These are phyloP conservation scores for Hypanus sabinus DNA, from an alignment of 2,113 vertebrate species.

Conservation along the genomic window DNA sequence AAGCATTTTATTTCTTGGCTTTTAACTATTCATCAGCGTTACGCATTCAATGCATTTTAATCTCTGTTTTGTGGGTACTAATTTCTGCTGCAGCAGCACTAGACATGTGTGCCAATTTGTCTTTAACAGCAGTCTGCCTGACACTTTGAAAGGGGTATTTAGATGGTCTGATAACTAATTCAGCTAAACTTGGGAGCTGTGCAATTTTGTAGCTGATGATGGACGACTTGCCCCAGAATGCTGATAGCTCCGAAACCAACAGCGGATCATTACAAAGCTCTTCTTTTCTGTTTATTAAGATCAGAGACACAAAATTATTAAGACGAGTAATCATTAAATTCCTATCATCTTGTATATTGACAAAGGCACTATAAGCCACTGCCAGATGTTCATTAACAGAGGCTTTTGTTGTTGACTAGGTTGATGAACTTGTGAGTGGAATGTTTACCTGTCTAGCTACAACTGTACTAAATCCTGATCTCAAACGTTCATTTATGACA, in stretches of 20 bases:
- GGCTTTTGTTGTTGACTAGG: not conserved
- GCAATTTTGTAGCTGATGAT: not conserved
- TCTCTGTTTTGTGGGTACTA: not conserved
- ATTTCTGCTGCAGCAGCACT: conserved; percentile 5
- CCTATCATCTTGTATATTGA: not conserved
- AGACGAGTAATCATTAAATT: not conserved
- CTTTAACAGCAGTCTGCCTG: not conserved
- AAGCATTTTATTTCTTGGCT: not conserved
- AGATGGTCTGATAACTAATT: conserved; percentile 14
- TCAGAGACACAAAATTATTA: not conserved
- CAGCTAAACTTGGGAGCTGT: not conserved
- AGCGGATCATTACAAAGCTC: not conserved
- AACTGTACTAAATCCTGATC: not conserved
- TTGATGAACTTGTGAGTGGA: not conserved
- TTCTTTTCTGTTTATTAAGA: not conserved
- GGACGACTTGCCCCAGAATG: not conserved
- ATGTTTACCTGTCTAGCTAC: not conserved
- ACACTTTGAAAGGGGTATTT: not conserved
- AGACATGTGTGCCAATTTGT: not conserved
- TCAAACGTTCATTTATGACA: not conserved
- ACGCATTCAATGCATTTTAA: not conserved
- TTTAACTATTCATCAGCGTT: not conserved
- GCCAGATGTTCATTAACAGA: not conserved
- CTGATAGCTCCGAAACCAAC: not conserved
- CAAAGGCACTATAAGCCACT: not conserved